These are phyloP conservation scores for Lymantria dispar DNA, from an alignment of 2,888 invertebrate genomes.

Conservation along the genomic window DNA sequence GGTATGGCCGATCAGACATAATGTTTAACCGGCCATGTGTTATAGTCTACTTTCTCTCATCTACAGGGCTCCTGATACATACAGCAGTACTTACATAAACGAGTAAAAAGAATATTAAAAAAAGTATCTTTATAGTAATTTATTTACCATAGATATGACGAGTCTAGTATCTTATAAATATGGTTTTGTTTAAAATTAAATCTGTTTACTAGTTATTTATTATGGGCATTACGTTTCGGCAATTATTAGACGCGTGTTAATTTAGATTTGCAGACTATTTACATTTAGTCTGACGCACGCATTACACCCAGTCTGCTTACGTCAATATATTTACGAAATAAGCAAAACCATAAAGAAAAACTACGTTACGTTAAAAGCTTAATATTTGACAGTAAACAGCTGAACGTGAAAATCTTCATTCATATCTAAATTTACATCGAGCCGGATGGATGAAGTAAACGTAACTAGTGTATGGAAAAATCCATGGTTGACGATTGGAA, in stretches of 20 bases:
- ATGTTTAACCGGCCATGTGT: too few species aligned
- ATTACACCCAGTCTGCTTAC: constrained; percentile 10
- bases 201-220: too few species aligned
- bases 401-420: constrained; percentile 24
- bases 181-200: too few species aligned
- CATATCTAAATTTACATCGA: constrained; percentile 29
- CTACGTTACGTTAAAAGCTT: constrained; percentile 23
- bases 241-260: constrained; percentile 9
- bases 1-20: too few species aligned
- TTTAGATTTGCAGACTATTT: constrained; percentile 6
- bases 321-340: constrained; percentile 14
- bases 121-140: too few species aligned
- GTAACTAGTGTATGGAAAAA: constrained; percentile 23
- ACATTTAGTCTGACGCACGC: not conserved
- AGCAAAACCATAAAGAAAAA: constrained; percentile 8
- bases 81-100: too few species aligned
- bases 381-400: constrained; percentile 13
- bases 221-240: not conserved
- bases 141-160: too few species aligned
- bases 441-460: constrained; percentile 26
- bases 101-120: too few species aligned
- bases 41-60: too few species aligned
- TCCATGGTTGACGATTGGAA: constrained; percentile 13
- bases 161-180: too few species aligned
- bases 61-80: too few species aligned